A percentile compares a stretch with the other conserved stretches of the same genome.
Evolutionary conservation across 2,888 invertebrate genomes (phyloP).

Genomic region (Vesta saturnalis): DNA sequence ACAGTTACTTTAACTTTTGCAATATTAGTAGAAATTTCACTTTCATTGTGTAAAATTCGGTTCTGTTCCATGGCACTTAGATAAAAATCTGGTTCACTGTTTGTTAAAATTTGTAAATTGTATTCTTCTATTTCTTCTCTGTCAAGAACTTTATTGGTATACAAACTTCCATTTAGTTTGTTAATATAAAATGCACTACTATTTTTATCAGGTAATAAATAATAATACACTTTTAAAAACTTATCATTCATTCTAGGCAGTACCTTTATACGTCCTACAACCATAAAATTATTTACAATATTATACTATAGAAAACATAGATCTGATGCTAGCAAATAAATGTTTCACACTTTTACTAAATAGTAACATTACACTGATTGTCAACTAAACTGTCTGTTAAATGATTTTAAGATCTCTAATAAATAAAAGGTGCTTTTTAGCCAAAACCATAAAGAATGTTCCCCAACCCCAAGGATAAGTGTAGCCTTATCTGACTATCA

Average conservation of each 20-base stretch:
- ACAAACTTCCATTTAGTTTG: constrained; percentile 81
- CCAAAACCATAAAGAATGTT: too few relatives aligned
- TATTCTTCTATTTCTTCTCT: constrained; percentile 81
- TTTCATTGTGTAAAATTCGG: constrained; percentile 60
- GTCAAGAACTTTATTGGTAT: constrained; percentile 83
- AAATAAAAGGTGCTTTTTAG: too few relatives aligned
- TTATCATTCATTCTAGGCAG: constrained; percentile 82
- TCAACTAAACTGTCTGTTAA: too few relatives aligned
- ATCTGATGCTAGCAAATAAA: too few relatives aligned
- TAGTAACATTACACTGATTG: too few relatives aligned
- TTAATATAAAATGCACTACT: constrained; percentile 82
- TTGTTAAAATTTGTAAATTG: constrained; percentile 81
- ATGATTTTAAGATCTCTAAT: too few relatives aligned
- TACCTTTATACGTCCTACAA: constrained; percentile 74
- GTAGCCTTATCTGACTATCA: too few relatives aligned
- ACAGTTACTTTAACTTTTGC: constrained; percentile 78
- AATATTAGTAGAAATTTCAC: constrained; percentile 71
- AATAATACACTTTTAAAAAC: constrained; percentile 85
- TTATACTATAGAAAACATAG: too few relatives aligned
- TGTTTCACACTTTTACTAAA: too few relatives aligned
- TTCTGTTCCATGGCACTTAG: constrained; percentile 64
- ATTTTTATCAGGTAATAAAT: constrained; percentile 81
- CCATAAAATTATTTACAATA: too few relatives aligned
- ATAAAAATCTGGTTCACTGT: constrained; percentile 83
- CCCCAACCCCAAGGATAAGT: too few relatives aligned